phyloP scores from a whole-genome alignment of 35 echinoderm and acorn worm species.

The Apostichopus californicus region DNA sequence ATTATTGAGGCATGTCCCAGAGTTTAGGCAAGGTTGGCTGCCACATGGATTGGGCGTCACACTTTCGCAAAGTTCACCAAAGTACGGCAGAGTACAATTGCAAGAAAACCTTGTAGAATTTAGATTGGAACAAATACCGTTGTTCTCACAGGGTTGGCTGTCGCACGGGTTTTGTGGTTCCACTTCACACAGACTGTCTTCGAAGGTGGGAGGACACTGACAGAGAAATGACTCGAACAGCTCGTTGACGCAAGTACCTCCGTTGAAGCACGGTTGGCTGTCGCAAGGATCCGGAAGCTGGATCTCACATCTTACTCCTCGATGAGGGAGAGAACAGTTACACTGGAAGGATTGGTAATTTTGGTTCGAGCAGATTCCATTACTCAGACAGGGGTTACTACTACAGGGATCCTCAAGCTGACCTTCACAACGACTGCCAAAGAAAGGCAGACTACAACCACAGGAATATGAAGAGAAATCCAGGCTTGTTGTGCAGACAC shows the following conservation, averaged over 20 bases:
- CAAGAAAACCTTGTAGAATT: conserved; percentile 32
- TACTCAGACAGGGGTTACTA: conserved; percentile 63
- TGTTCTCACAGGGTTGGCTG: conserved; percentile 65
- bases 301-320: conserved; percentile 55
- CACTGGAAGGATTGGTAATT: conserved; percentile 59
- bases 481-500: conserved; percentile 23
- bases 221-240: conserved; percentile 48
- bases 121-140: conserved; percentile 18
- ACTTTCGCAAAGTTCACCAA: conserved; percentile 50
- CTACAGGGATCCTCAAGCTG: conserved; percentile 51
- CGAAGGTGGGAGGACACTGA: conserved; percentile 29
- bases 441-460: conserved; percentile 47
- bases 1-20: conserved; percentile 51
- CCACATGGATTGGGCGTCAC: conserved; percentile 56
- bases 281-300: conserved; percentile 60
- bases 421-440: conserved; percentile 54
- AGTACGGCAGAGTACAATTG: conserved; percentile 45
- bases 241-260: conserved; percentile 21
- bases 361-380: conserved; percentile 39
- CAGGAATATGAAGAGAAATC: conserved; percentile 48
- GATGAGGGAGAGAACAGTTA: conserved; percentile 49
- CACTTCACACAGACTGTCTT: conserved; percentile 50
- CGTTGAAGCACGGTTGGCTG: conserved; percentile 66
- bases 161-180: conserved; percentile 42
- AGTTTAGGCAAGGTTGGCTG: conserved; percentile 65